These are phyloP conservation scores for Polydesmus complanatus DNA, from an alignment of 2,888 invertebrate genomes.

Conservation along the genomic window DNA sequence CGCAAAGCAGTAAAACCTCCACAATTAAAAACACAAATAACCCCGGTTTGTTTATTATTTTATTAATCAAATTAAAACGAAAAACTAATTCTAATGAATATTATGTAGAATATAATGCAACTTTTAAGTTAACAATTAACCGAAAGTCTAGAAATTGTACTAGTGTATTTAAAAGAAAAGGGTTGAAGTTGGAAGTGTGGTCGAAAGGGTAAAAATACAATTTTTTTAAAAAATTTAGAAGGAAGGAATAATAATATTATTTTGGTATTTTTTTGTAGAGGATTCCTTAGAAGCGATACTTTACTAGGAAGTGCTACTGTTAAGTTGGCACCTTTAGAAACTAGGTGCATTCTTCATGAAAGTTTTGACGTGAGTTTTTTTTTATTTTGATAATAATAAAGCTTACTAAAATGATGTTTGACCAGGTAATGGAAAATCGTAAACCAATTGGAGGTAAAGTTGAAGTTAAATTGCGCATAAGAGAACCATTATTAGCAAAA, in stretches of 20 bases:
- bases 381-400: slow-evolving; percentile 1
- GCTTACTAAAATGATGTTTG: slow-evolving; percentile 6
- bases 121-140: slow-evolving; percentile 63
- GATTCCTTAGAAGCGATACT: slow-evolving; percentile 79
- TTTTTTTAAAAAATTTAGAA: neutral
- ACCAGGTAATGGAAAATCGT: slow-evolving; percentile 63
- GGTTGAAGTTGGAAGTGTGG: slow-evolving; percentile 79
- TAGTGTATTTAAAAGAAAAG: slow-evolving; percentile 74
- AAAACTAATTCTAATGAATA: neutral
- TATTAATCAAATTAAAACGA: neutral
- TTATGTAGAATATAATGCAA: slow-evolving; percentile 55
- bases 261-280: slow-evolving; percentile 49
- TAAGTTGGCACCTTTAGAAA: slow-evolving; percentile 79
- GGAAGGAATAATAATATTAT: neutral
- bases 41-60: slow-evolving; percentile 39
- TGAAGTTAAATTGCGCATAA: slow-evolving; percentile 70
- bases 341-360: slow-evolving; percentile 75
- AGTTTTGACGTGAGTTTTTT: slow-evolving; percentile 67
- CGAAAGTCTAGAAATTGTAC: slow-evolving; percentile 64
- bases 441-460: slow-evolving; percentile 76
- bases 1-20: slow-evolving; percentile 53
- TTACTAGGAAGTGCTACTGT: slow-evolving; percentile 67
- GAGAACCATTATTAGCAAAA: slow-evolving; percentile 75
- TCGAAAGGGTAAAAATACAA: slow-evolving; percentile 63
- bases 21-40: slow-evolving; percentile 71